Base-by-base conservation (phyloP, 2,113 vertebrate species). In the Sarotherodon lohbergeri region DNA sequence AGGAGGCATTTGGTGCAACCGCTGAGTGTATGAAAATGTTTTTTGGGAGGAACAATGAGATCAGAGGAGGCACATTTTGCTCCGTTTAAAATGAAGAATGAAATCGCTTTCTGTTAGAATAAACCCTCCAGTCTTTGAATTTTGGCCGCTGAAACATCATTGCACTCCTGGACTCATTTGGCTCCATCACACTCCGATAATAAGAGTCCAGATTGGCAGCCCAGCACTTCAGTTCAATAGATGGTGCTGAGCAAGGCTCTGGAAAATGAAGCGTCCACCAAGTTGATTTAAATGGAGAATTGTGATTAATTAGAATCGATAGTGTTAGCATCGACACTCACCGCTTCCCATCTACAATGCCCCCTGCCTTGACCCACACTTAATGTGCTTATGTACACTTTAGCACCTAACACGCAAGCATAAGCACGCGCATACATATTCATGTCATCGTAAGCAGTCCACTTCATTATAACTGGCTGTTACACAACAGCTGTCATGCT, bases 241-340 rank as follows among this genome's bases (percentile, higher is more conserved):
- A 89, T 76, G 88, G 48, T 87, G 91, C 86, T 91, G 90, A 89
- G 91, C 91, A 87, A 89, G 90, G 88, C 34, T 43, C 78, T 90
- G 90, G 88, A 93, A 93, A 90, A 95, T 90, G 89, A 94, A 93
- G 91, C 88, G 81, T 80, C 91, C 83, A 16, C 68, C 88, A 78
- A 83, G 92, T 91, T 90, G 34, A 94, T 93, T 91, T 90, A 86
- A 84, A 91, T 52, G 50, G 88, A 73, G 88, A 90, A 92, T 93
- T 88, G 95, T 94, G 95, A 95, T 95, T 95, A 95, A 96, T 92
- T 95, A 88, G 76, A 93, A 93, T 93, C 86, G 39, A 94, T 95
- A 82, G 73, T 3, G 61, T 91, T 88, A 80, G 84, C 88, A 80
- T 82, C 19, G 56, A 76, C 83, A 41, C 89, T 79, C 73, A 3